phyloP scores from a whole-genome alignment of 2,113 vertebrate species.

The Triplophysa siluroides region DNA sequence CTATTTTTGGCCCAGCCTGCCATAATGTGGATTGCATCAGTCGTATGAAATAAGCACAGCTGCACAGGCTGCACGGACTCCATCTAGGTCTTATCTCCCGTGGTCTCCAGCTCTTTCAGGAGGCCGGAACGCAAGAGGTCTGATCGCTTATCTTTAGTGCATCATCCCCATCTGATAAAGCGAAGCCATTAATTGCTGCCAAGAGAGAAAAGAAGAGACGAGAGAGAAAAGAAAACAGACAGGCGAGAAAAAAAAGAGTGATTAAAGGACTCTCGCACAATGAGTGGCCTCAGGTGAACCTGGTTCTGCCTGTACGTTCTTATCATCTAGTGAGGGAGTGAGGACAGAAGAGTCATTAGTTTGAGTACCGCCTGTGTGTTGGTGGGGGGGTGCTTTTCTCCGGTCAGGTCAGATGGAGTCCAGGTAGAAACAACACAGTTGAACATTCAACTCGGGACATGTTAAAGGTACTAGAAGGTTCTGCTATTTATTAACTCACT shows the following conservation, averaged over 20 bases:
- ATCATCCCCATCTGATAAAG: conserved; percentile 33
- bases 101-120: conserved; percentile 37
- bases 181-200: conserved; percentile 32
- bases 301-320: conserved; percentile 23
- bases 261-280: conserved; percentile 17
- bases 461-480: neutral
- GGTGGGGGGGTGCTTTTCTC: neutral
- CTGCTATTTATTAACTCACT: neutral
- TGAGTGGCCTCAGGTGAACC: conserved; percentile 42
- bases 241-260: neutral
- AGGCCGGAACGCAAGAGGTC: neutral
- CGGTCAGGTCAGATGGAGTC: conserved; percentile 25
- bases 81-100: conserved; percentile 23
- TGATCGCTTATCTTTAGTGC: conserved; percentile 14
- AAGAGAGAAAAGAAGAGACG: conserved; percentile 20
- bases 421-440: neutral
- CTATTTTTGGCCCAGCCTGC: conserved; percentile 44
- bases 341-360: conserved; percentile 41
- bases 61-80: conserved; percentile 16
- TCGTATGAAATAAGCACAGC: conserved; percentile 47
- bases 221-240: neutral
- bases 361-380: conserved; percentile 6
- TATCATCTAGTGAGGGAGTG: conserved; percentile 47
- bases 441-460: conserved; percentile 10
- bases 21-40: conserved; percentile 44